Evolutionary conservation across 2,113 vertebrate species (phyloP), one percentile per base, ranked within the genome.

Genomic region (Cheirogaleus medius): DNA sequence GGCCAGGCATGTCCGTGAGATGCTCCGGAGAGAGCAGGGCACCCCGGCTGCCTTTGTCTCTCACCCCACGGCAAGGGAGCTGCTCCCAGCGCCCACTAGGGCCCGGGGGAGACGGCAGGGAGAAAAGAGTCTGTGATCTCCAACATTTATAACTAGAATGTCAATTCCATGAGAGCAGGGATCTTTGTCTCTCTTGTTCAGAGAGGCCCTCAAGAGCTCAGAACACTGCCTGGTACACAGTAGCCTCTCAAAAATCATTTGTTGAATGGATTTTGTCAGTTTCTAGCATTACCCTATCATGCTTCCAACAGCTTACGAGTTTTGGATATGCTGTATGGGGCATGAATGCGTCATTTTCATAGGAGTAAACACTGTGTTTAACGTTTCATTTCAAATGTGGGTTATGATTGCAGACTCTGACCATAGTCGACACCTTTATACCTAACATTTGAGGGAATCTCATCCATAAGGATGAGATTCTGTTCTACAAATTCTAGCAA

Each of bases 381-480:
- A 68, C 52, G 49, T 93, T 94, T 58, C 9, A 27, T 68, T 66
- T 5, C 1, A 42, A 68, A 34, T 20, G 6, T 0, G 23, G 37
- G 25, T 69, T 47, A 86, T 83, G 27, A 88, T 44, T 60, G 37
- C 49, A 58, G 84, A 93, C n/a, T 73, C 32, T 37, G 32, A 34
- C 0, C 0, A 17, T 56, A 42, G 85, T 85, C 83, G 44, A 54
- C 14, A 29, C 27, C 71, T 80, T 8, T 1, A 76, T 97, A 96
- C 92, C 97, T 96, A 80, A 90, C 77, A 11, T 44, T 93, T 56
- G 66, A 86, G 60, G 58, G 68, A 91, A 94, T n/a, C n/a, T n/a
- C n/a, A n/a, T n/a, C n/a, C n/a, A n/a, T 34, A 82, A 37, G 44
- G 9, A 27, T 23, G 3, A 56, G n/a, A 10, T 63, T 86, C 17